These are phyloP conservation scores for Eupristina koningsbergeri DNA, from an alignment of 1,140 invertebrate species.

Conservation along the genomic window DNA sequence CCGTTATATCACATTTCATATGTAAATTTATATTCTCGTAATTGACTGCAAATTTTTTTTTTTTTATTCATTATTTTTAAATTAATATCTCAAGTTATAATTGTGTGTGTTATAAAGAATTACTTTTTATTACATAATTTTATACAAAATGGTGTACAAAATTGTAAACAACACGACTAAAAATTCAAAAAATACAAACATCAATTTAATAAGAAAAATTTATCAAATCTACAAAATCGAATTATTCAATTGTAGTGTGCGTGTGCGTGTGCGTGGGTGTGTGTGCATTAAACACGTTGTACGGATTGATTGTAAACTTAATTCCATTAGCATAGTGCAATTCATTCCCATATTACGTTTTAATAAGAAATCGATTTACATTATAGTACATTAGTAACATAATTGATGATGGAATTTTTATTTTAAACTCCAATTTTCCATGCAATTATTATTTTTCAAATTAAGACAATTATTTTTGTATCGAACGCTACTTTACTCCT, in stretches of 20 bases:
- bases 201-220: background rate
- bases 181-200: no score
- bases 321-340: background rate
- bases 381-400: no score
- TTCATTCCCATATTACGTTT: background rate
- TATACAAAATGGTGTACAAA: background rate
- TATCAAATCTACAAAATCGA: background rate
- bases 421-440: no score
- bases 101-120: no score
- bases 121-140: no score
- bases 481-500: no score
- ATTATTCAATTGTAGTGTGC: background rate
- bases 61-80: background rate
- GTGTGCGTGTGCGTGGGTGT: no score
- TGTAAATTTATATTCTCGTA: slow-evolving; percentile 14
- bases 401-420: no score
- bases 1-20: slow-evolving; percentile 22
- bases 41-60: background rate
- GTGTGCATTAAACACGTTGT: background rate
- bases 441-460: no score
- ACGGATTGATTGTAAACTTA: background rate
- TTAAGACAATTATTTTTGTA: no score
- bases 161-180: background rate
- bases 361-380: background rate
- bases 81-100: background rate